These are phyloP conservation scores for Plutomurus gul DNA, from an alignment of 1,140 invertebrate genomes.

Conservation along the genomic window DNA sequence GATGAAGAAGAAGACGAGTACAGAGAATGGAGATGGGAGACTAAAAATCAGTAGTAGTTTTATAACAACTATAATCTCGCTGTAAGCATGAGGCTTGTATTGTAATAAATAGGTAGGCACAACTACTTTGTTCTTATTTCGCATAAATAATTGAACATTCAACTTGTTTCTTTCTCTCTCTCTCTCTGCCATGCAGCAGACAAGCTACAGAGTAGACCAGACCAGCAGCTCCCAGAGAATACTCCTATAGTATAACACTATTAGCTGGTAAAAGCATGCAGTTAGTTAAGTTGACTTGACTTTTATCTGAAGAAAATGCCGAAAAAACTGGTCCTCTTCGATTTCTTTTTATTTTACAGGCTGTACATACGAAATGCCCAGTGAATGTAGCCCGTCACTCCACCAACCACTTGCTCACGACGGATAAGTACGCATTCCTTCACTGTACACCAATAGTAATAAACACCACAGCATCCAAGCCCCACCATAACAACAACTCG, in stretches of 20 bases:
- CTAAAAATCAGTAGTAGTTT: conserved; percentile 10
- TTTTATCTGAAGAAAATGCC: neutral
- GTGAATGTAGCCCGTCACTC: too few species aligned
- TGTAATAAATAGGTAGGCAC: neutral
- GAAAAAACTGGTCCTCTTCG: conserved; percentile 24
- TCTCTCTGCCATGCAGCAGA: neutral
- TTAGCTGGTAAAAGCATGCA: neutral
- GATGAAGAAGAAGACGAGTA: neutral
- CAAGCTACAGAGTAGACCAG: neutral
- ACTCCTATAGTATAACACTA: neutral
- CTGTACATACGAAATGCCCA: neutral
- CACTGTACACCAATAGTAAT: too few species aligned
- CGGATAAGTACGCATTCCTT: too few species aligned
- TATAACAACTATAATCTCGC: conserved; percentile 15
- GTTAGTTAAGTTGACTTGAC: neutral
- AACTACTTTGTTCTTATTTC: conserved; percentile 20
- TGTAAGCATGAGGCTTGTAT: neutral
- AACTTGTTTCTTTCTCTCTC: neutral
- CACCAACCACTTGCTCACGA: neutral
- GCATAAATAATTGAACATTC: conserved; percentile 18
- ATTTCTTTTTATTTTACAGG: conserved; percentile 24
- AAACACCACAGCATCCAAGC: too few species aligned
- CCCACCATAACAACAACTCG: too few species aligned
- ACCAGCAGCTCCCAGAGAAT: neutral
- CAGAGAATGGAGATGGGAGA: too few species aligned